Evolutionary conservation across 53 echinoderm and acorn worm genomes (phyloP), one percentile per base, ranked within the genome.

Genomic region (Echinarachnius parma): DNA sequence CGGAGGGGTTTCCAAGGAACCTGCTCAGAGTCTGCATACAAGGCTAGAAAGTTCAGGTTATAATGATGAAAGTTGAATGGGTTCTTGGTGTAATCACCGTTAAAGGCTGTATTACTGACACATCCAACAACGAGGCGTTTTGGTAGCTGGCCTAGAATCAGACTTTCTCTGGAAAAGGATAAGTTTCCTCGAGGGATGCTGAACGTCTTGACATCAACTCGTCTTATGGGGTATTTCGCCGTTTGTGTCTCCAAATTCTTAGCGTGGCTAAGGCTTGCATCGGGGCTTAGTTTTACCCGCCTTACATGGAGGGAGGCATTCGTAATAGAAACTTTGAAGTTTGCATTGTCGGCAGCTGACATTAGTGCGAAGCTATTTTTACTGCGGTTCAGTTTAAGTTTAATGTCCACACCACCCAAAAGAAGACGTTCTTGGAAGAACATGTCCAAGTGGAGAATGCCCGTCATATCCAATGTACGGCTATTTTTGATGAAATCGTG

Each of bases 141-240:
- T 0, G 90, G 90, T 2, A 83, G 34, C 28, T 77, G 77, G 2
- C 87, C 87, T 21, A 60, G 30, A 20, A 81, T 76, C 39, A 86
- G 59, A 23, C 76, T 66, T 67, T 88, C 83, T 21, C 80, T 31
- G 54, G 68, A 80, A 47, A 83, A 76, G 0, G 77, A 68, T n/a
- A 45, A 55, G 50, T 75, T 70, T 9, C 84, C 89, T 0, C 46
- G 42, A 4, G 84, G 89, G 1, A 89, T 72, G 21, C 77, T 62
- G 46, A 88, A 77, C 0, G 84, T 59, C 21, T 81, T 84, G 15
- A 89, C 78, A 16, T 72, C 81, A n/a, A 63, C 78, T 48, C 81
- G 62, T 10, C 57, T 44, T 23, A 89, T 69, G 35, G 85, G 89
- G 47, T 89, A 89, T 61, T 89, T 89, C 0, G 89, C 84, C 5